These are phyloP conservation scores for Falco naumanni DNA, from an alignment of 2,797 vertebrate genomes.

Conservation along the genomic window DNA sequence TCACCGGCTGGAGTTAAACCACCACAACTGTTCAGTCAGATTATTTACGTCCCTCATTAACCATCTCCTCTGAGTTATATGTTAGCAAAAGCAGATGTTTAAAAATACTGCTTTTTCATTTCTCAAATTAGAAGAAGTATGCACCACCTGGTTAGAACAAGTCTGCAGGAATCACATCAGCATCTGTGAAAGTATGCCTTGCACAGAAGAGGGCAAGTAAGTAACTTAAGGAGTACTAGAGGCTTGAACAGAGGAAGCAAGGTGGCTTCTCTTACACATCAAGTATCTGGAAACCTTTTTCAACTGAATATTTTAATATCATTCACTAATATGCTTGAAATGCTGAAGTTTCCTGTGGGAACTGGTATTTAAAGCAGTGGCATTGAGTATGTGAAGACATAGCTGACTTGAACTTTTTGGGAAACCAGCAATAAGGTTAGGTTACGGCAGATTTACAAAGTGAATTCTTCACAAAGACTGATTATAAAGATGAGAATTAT, in stretches of 20 bases:
- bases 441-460: not conserved
- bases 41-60: not conserved
- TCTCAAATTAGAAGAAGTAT: not conserved
- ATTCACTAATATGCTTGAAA: not conserved
- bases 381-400: not conserved
- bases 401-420: not conserved
- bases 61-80: not conserved
- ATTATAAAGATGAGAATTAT: not conserved
- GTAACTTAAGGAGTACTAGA: not conserved
- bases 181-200: not conserved
- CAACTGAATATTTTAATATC: not conserved
- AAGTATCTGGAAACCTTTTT: not conserved
- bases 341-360: not conserved
- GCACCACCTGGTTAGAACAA: not conserved
- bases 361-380: not conserved
- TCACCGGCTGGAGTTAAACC: too few relatives aligned
- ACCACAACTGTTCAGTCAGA: not conserved
- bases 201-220: not conserved
- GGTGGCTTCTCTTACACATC: not conserved
- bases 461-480: not conserved
- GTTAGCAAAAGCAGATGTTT: not conserved
- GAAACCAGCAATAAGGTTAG: not conserved
- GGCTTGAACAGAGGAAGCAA: not conserved
- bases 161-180: not conserved
- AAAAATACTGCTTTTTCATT: not conserved